Evolutionary conservation across 2,113 vertebrate species (phyloP), one percentile per base, ranked within the genome.

Genomic region (Heliornis fulica): DNA sequence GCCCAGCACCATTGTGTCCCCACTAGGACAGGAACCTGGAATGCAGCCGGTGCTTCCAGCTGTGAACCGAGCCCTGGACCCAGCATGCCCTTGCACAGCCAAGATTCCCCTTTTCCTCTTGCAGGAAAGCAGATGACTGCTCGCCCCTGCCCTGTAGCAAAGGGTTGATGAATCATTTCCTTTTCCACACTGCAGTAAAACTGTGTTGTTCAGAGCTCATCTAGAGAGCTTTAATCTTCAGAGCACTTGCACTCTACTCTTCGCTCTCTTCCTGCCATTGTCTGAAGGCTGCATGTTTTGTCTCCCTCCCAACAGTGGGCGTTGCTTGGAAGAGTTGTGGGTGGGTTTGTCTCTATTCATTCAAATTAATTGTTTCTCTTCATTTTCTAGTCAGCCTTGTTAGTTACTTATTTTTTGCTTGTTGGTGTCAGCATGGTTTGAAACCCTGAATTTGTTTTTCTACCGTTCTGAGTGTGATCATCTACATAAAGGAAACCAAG

Each of bases 151-250:
- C 75, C 64, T 78, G 22, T 18, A 70, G 79, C 50, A 74, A 43
- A 63, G 50, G 48, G 83, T 4, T 75, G 92, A 83, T 89, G 51
- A 77, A 92, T 93, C 43, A 60, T 92, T 96, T 96, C 94, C 96
- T 75, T 74, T 89, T 78, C 53, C 41, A 40, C 68, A 19, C 80
- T 88, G 86, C 19, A 87, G 60, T 70, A 43, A 88, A 83, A 68
- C 8, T 25, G 19, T 82, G 64, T 17, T 72, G 54, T 75, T 92
- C 40, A 61, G 72, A 57, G 53, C 50, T 93, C 69, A 32, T 78
- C 34, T 56, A 45, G 25, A 29, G 60, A 1, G 1, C 18, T 63
- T 51, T 51, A 40, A 71, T 41, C 4, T 50, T 83, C 57, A 50
- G 29, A 94, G 59, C 68, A 23, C 82, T 96, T 66, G 21, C 23